Base-by-base conservation (phyloP, 35 echinoderm and acorn worm species). In the Heliocidaris erythrogramma region DNA sequence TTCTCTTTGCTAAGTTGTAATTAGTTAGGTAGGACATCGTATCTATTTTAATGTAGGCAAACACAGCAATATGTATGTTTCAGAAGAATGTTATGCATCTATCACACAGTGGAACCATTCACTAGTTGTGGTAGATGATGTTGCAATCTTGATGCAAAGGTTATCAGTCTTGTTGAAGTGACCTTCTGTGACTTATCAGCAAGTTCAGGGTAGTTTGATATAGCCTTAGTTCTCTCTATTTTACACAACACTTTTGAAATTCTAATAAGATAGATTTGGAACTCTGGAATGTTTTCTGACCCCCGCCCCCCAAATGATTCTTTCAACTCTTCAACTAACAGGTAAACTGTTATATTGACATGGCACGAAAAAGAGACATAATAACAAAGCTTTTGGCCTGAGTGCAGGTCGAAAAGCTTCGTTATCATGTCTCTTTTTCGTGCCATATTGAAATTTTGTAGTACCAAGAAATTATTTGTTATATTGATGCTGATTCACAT, bases 141-240 rank as follows among this genome's bases (percentile, higher is more conserved):
- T 78, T 78, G 65, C 65, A 78, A 27, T 78, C 65, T n/a, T 21
- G 65, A 78, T 78, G 65, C 65, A 78, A 78, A 27, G 27, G n/a
- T 21, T 78, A 78, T 78, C 27, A 78, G 65, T 27, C 65, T 27
- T 21, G 65, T 78, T 78, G 65, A 78, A 78, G 65, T 78, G 65
- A 78, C 65, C 65, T 78, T 78, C 65, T n/a, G 3, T 78, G 65
- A 78, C 65, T 24, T 78, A 7, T 29, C 65, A 78, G 65, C 65
- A 78, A 78, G 65, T 78, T 78, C 65, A 78, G 65, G 65, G 65
- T 78, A 78, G 65, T 78, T 78, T 78, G 65, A 78, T 78, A n/a
- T 78, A 78, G 65, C 27, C 65, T 5, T 56, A 78, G 14, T 78
- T 78, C 8, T 27, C 27, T 78, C 65, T 78, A 24, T 27, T 78